Evolutionary conservation across 2,113 vertebrate species (phyloP).

Genomic region (Carlito syrichta): DNA sequence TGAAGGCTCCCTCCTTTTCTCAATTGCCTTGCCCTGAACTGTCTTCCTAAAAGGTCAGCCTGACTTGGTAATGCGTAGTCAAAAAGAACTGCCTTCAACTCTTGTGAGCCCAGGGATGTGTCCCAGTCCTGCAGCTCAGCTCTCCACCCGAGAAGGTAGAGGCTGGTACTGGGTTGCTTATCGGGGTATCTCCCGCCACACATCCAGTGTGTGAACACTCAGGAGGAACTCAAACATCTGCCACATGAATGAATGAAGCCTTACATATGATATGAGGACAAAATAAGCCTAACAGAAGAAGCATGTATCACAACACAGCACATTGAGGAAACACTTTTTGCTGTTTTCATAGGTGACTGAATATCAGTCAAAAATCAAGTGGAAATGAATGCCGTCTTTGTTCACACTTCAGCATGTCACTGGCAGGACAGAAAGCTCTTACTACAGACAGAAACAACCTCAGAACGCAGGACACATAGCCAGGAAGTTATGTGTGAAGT

Average conservation of each 20-base stretch:
- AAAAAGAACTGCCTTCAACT: background rate
- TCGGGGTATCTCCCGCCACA: background rate
- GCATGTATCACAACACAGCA: accelerated
- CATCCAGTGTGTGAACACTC: background rate
- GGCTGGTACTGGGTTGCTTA: background rate
- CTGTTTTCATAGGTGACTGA: background rate
- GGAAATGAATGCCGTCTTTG: background rate
- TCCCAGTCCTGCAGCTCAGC: background rate
- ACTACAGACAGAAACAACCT: background rate
- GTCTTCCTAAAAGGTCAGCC: background rate
- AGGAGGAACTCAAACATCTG: background rate
- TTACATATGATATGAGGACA: background rate
- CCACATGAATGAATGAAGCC: background rate
- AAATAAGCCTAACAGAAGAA: background rate
- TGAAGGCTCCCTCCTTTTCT: background rate
- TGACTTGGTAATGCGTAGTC: background rate
- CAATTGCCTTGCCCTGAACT: background rate
- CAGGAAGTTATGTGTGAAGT: background rate
- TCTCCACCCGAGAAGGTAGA: background rate
- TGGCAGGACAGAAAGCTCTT: background rate
- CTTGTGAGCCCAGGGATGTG: background rate
- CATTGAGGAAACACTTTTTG: background rate
- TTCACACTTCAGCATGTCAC: background rate
- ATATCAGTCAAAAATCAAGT: background rate
- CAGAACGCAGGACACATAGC: background rate